Percentiles rank a stretch among this genome's conserved stretches.
Conservation (phyloP, 2,888 invertebrate species). For the Heteromurus nitidus region DNA sequence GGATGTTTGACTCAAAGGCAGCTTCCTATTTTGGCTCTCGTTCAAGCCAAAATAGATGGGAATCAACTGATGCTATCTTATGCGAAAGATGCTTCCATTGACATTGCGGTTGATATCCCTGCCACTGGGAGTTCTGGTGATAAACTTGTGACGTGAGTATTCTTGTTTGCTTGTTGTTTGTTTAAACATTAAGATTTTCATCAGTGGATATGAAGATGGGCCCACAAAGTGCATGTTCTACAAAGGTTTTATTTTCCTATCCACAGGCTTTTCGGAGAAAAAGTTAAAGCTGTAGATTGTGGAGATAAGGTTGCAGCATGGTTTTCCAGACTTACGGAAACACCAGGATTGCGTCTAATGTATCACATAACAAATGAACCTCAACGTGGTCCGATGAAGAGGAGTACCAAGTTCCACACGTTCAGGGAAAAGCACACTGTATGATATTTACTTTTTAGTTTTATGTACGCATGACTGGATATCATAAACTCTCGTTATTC, state of each 20-base stretch:
- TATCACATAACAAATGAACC: conserved; percentile 53
- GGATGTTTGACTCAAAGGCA: conserved; percentile 44
- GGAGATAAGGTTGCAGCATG: conserved; percentile 69
- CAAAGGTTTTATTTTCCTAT: not conserved
- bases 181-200: not conserved
- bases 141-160: conserved; percentile 28
- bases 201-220: too few species aligned
- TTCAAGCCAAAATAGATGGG: conserved; percentile 41
- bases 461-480: not conserved
- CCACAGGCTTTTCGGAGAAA: conserved; percentile 58
- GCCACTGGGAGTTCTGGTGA: not conserved
- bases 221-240: too few species aligned
- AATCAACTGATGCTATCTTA: conserved; percentile 51
- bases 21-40: conserved; percentile 52
- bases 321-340: conserved; percentile 54
- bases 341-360: conserved; percentile 53
- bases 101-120: conserved; percentile 51
- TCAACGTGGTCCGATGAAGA: conserved; percentile 41
- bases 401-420: conserved; percentile 52
- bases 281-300: conserved; percentile 67
- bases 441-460: not conserved
- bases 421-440: conserved; percentile 49
- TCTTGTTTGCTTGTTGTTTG: not conserved
- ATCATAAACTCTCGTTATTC: not conserved
- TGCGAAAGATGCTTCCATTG: conserved; percentile 29